These are phyloP conservation scores for Crematogaster levior DNA, from an alignment of 2,888 invertebrate genomes.

Conservation along the genomic window DNA sequence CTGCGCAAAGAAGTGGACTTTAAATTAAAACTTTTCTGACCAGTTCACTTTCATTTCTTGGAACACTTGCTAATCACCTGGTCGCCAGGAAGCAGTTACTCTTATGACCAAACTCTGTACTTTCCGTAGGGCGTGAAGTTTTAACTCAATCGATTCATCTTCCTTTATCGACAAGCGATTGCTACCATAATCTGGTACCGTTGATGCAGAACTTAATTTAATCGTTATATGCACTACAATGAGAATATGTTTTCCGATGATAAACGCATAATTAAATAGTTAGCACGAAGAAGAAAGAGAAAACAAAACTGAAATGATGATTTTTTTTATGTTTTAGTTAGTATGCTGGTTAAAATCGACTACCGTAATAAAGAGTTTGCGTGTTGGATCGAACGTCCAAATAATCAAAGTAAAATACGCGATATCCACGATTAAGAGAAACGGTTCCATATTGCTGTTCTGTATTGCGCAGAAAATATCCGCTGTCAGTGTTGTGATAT, in stretches of 20 bases:
- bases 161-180: conserved; percentile 47
- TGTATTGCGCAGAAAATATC: conserved; percentile 19
- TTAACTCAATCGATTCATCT: conserved; percentile 53
- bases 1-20: conserved; percentile 43
- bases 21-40: conserved; percentile 57
- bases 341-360: neutral
- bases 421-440: conserved; percentile 22
- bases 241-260: neutral
- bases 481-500: conserved; percentile 57
- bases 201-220: conserved; percentile 38
- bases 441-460: conserved; percentile 25
- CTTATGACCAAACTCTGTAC: conserved; percentile 45
- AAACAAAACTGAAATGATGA: neutral
- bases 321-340: neutral
- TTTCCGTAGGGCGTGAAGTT: conserved; percentile 45
- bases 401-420: conserved; percentile 14
- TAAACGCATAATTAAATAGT: neutral
- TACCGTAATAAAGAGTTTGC: neutral
- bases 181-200: conserved; percentile 48
- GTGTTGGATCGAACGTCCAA: neutral
- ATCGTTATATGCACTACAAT: conserved; percentile 9
- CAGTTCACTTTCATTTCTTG: conserved; percentile 40
- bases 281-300: neutral
- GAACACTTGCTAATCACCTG: conserved; percentile 39
- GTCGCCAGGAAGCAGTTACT: conserved; percentile 38